Base-by-base conservation (phyloP, 2,797 vertebrate species). In the Neosilurus hyrtlii region DNA sequence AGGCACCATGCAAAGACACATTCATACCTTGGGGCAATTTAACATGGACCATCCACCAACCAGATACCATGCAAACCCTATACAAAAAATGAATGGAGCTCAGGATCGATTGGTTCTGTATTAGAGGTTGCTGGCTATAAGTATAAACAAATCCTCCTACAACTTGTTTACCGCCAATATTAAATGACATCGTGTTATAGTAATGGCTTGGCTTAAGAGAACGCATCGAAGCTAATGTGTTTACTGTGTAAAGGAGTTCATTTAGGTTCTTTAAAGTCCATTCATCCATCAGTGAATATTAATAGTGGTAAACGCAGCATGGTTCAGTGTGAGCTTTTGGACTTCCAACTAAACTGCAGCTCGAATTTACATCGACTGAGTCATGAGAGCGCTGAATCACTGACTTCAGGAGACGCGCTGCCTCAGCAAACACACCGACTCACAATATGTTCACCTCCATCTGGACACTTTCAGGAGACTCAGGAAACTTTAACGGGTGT, bases 361-460 rank as follows among this genome's bases (percentile, higher is more conserved):
- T 68, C 65, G 18, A 70, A 57, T 80, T 80, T 65, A 68, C 78
- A 68, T 51, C 12, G 14, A 12, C 63, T 68, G 78, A 80, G 78
- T 80, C 78, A 80, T 68, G 57, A 78, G 14, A 57, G 78, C 52
- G 30, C 65, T 59, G 78, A 80, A 70, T 68, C 78, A 80, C 65
- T 70, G 52, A 67, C 65, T 80, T 68, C 65, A 16, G 37, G 65
- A 59, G 78, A 80, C 75, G 70, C 65, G 16, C 78, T 80, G 63
- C 52, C 68, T 68, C 78, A 68, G 65, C 66, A 67, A 80, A 80
- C 30, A 79, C 77, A 68, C 78, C 54, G 30, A 80, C 78, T 67
- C 78, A 67, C 78, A 80, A 80, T 68, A 80, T 68, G 78, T 35
- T 52, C 65, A 57, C 26, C 78, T 80, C 78, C 78, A 80, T 80